Evolutionary conservation across 2,113 vertebrate genomes (phyloP).

Genomic region (Panthera uncia): DNA sequence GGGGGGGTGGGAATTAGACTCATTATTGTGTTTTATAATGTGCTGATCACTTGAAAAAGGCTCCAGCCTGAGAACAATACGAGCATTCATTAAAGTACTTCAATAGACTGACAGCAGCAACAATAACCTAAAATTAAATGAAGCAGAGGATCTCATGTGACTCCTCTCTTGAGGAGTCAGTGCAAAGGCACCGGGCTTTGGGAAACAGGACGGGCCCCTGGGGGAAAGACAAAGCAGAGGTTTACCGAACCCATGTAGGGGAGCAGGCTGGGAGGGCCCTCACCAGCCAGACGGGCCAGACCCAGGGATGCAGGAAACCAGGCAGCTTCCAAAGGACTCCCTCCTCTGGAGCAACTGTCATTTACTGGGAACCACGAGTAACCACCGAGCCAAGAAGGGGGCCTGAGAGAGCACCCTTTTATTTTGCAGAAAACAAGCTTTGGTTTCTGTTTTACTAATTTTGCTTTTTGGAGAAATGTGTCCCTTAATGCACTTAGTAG

Average conservation of each 20-base stretch:
- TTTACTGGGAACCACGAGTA: background rate
- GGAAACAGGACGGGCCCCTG: background rate
- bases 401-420: background rate
- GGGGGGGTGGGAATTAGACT: background rate
- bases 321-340: background rate
- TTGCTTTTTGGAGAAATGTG: background rate
- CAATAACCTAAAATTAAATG: constrained; percentile 51
- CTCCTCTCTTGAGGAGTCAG: background rate
- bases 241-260: background rate
- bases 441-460: background rate
- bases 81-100: constrained; percentile 52
- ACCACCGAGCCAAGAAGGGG: background rate
- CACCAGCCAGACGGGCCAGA: background rate
- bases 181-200: background rate
- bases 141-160: background rate
- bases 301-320: background rate
- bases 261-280: background rate
- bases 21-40: constrained; percentile 60
- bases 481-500: background rate
- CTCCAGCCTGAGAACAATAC: constrained; percentile 42
- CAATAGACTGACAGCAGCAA: constrained; percentile 27
- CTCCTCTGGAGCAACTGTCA: background rate
- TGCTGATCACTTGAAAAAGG: constrained; percentile 51
- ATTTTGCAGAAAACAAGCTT: background rate
- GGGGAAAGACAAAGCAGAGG: constrained; percentile 15